Evolutionary conservation across 2,113 vertebrate genomes (phyloP), one percentile per base, ranked within the genome.

Genomic region (Malaclemys terrapin): DNA sequence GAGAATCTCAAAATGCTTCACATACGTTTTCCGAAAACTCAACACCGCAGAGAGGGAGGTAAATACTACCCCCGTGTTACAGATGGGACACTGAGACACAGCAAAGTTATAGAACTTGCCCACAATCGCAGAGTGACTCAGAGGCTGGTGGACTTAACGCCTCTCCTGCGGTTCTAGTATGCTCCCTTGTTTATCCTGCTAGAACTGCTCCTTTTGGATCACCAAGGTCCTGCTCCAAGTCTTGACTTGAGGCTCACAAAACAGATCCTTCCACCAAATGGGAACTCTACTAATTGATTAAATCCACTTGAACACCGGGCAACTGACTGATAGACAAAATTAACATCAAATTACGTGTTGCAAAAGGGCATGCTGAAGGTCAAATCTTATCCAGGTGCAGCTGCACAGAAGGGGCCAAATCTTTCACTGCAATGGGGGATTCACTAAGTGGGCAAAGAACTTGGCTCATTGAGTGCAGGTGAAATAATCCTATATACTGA

Each of bases 381-480:
- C 27, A 62, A 1, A 47, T 11, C 19, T 38, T 38, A 72, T 10
- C 35, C 35, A 69, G 17, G 35, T 38, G 65, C 35, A 38, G 65
- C n/a, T 38, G 35, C n/a, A 72, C 17, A 72, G 7, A 72, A 11
- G 17, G 19, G 49, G 56, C 54, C 72, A 82, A 0, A 0, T 53
- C 75, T 69, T 24, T 24, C 38, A 56, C 19, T 0, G 38, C 59
- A 75, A 3, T 4, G 1, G 1, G 1, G 38, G 20, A 85, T 85
- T 72, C 87, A 78, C 62, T 81, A 91, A 89, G 84, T 62, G 59
- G 86, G 83, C 1, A 3, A 42, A 84, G 72, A 93, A 86, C 80
- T 80, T 50, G 25, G 5, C 11, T 20, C 45, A 38, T 38, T 52
- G 42, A 38, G 31, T 1, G 6, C 20, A 84, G 78, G 47, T 0